Base-by-base conservation (phyloP, 2,888 invertebrate genomes). In the Tanytarsus gracilentus region DNA sequence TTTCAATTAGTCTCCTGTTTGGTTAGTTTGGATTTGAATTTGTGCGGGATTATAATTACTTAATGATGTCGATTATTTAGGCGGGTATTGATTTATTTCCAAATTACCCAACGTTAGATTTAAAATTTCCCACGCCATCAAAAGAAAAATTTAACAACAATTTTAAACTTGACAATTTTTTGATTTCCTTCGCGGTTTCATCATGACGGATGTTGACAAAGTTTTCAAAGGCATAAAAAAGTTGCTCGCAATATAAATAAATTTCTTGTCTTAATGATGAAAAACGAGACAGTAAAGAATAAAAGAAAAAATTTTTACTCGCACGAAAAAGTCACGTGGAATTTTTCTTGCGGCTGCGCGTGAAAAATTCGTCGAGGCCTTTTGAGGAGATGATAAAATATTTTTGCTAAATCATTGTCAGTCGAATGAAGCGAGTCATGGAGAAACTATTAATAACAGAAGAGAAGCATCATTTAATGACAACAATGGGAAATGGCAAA, bases 361-460 rank as follows among this genome's bases (percentile, higher is more conserved):
- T 44, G 14, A 51, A 44, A 44, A 44, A n/a, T 18, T 18, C 14
- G 16, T 11, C 21, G 30, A 40, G 40, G 30, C 48, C 21, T 18
- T 8, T 16, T 29, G 27, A 40, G 11, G 21, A 44, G 44, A 44
- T 44, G 23, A 44, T 23, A 44, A 44, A 44, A 21, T 44, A 11
- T 18, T 44, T 44, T 23, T 14, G 58, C 25, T 18, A 27, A 29
- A 29, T 58, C 58, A 48, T n/a, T 48, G 48, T n/a, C 30, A 21
- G 40, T 30, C 9, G 27, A 44, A 44, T 16, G 11, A 16, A 23
- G 14, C 23, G 8, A 58, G 58, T 58, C 58, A 58, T 58, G 58
- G 27, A 16, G 23, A 58, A 58, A 48, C 58, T 58, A 58, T 58
- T 58, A 58, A 58, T 58, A 58, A 58, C 40, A 40, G 58, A 40